Percentiles rank a stretch among this genome's conserved stretches.
phyloP scores from a whole-genome alignment of 2,797 vertebrate genomes.

The Zenarchopterus dispar region DNA sequence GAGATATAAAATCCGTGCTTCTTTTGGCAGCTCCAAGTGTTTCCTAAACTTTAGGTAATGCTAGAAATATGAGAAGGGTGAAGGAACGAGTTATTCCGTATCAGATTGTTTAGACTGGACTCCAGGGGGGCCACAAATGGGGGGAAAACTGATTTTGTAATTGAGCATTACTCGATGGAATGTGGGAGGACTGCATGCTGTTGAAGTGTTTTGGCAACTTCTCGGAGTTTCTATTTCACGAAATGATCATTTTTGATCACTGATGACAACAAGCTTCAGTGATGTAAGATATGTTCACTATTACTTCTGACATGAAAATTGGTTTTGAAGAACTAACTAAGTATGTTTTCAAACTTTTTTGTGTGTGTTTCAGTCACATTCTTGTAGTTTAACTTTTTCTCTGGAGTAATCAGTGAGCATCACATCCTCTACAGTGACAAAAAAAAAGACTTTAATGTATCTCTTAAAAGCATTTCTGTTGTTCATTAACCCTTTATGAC shows the following conservation, averaged over 20 bases:
- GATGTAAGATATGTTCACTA: slow-evolving; percentile 9
- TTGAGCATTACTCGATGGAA: slow-evolving; percentile 46
- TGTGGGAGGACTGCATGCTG: slow-evolving; percentile 55
- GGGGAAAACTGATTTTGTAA: slow-evolving; percentile 52
- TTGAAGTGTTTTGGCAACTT: slow-evolving; percentile 50
- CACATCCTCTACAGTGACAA: no score
- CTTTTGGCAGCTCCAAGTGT: slow-evolving; percentile 50
- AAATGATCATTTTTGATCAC: slow-evolving; percentile 25
- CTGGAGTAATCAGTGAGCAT: slow-evolving; percentile 1
- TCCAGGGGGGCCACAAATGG: slow-evolving; percentile 62
- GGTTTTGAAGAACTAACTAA: background rate
- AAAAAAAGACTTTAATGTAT: no score
- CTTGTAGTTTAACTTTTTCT: slow-evolving; percentile 2
- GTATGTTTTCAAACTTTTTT: slow-evolving; percentile 16
- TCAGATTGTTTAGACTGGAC: slow-evolving; percentile 69
- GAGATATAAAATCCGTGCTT: slow-evolving; percentile 51
- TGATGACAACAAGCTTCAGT: slow-evolving; percentile 30
- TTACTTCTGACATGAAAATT: slow-evolving; percentile 22
- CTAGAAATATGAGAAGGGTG: slow-evolving; percentile 48
- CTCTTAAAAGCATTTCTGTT: no score
- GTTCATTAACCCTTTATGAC: no score
- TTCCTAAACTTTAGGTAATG: slow-evolving; percentile 53
- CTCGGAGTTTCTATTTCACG: slow-evolving; percentile 46
- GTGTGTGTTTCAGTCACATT: background rate
- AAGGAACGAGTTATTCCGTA: slow-evolving; percentile 32